Percentiles rank a stretch among this genome's conserved stretches.
Conservation (phyloP, 2,888 invertebrate genomes). For the Cataglyphis albicans region DNA sequence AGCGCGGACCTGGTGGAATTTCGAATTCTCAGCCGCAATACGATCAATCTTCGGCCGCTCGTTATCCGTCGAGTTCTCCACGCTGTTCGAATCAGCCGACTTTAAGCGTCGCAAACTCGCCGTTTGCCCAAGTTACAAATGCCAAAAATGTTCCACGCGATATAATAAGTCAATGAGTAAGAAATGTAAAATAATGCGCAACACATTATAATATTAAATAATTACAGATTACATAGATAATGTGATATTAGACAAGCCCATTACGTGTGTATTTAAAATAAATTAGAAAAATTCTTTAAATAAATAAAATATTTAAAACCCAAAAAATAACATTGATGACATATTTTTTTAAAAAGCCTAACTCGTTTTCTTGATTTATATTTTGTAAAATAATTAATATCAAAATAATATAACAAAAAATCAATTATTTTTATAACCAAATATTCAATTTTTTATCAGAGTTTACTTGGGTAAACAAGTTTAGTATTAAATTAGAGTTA, state of each 20-base stretch:
- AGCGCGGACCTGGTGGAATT: slow-evolving; percentile 73
- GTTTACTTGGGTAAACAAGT: background rate
- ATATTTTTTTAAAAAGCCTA: background rate
- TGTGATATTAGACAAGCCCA: background rate
- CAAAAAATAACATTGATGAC: background rate
- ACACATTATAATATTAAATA: slow-evolving; percentile 3
- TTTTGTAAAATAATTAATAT: background rate
- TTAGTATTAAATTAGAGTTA: background rate
- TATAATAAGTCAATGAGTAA: slow-evolving; percentile 49
- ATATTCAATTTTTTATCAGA: background rate
- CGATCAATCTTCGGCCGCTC: slow-evolving; percentile 78
- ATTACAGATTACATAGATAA: background rate
- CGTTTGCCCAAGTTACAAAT: slow-evolving; percentile 49
- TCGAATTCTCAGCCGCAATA: slow-evolving; percentile 76
- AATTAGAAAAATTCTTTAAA: background rate
- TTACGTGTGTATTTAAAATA: background rate
- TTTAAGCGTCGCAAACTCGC: slow-evolving; percentile 69
- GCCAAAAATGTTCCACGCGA: slow-evolving; percentile 58
- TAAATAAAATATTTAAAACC: background rate
- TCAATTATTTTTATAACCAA: background rate
- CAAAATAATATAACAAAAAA: background rate
- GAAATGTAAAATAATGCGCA: slow-evolving; percentile 18
- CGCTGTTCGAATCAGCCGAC: slow-evolving; percentile 71
- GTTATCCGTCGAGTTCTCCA: slow-evolving; percentile 78
- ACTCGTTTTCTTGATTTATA: background rate